phyloP scores from a whole-genome alignment of 92 coral and sea anemone species.

The Epizoanthus illoricatus region DNA sequence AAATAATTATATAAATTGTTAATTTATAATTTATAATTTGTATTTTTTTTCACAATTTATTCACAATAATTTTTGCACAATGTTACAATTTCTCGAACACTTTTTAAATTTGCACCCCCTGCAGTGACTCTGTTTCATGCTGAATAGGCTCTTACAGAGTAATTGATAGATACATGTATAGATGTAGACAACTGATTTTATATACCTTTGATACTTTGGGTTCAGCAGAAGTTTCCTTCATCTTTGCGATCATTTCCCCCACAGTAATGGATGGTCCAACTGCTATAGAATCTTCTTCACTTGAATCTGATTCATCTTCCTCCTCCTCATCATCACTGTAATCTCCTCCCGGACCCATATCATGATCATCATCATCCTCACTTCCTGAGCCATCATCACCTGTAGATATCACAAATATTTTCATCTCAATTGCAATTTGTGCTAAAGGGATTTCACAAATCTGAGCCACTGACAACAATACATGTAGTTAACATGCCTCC shows the following conservation, averaged over 20 bases:
- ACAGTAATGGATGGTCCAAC: conserved; percentile 64
- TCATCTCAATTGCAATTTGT: no score
- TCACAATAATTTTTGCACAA: no score
- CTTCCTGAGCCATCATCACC: conserved; percentile 79
- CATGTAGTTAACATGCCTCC: no score
- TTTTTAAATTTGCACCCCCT: no score
- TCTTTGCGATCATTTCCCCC: conserved; percentile 79
- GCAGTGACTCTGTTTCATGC: no score
- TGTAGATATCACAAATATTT: not conserved
- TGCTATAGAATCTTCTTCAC: conserved; percentile 45
- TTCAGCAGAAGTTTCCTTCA: conserved; percentile 54
- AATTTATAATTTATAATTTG: no score
- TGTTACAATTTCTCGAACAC: no score
- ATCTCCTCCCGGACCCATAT: conserved; percentile 18
- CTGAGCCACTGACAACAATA: no score
- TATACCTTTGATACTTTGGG: conserved; percentile 33
- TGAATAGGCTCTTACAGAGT: no score
- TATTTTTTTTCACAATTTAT: no score
- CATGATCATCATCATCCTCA: conserved; percentile 75
- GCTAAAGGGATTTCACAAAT: not conserved
- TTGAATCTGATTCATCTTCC: conserved; percentile 46
- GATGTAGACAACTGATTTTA: not conserved
- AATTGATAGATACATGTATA: no score
- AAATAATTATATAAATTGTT: no score
- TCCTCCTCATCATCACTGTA: conserved; percentile 51